Evolutionary conservation across 2,113 vertebrate species (phyloP).

Genomic region (Crotalus tigris): DNA sequence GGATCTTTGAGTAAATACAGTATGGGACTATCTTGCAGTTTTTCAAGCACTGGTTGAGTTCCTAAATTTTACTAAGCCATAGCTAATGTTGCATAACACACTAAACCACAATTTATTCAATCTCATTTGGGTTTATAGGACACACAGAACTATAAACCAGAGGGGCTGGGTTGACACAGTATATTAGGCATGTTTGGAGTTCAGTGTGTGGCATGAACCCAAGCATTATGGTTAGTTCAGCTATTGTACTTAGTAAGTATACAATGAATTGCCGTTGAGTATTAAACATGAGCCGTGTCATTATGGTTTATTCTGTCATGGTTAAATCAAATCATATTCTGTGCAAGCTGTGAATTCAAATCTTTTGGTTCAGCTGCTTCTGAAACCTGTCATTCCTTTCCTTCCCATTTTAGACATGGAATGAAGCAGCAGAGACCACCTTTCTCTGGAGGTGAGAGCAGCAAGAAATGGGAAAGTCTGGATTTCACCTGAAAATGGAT

Average conservation of each 20-base stretch:
- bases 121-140: neutral
- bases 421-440: neutral
- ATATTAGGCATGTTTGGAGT: neutral
- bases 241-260: neutral
- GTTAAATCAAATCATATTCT: neutral
- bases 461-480: neutral
- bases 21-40: neutral
- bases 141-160: neutral
- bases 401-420: conserved; percentile 13
- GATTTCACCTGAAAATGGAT: neutral
- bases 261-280: neutral
- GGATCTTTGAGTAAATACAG: neutral
- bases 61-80: neutral
- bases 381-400: neutral
- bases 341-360: neutral
- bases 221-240: neutral
- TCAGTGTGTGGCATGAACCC: neutral
- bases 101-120: neutral
- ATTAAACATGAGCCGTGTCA: neutral
- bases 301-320: neutral
- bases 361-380: neutral
- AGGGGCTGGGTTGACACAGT: neutral
- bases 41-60: neutral
- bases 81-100: neutral
- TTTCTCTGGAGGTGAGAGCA: conserved; percentile 17